phyloP scores from a whole-genome alignment of 2,888 invertebrate genomes.

The Nesidiocoris tenuis region DNA sequence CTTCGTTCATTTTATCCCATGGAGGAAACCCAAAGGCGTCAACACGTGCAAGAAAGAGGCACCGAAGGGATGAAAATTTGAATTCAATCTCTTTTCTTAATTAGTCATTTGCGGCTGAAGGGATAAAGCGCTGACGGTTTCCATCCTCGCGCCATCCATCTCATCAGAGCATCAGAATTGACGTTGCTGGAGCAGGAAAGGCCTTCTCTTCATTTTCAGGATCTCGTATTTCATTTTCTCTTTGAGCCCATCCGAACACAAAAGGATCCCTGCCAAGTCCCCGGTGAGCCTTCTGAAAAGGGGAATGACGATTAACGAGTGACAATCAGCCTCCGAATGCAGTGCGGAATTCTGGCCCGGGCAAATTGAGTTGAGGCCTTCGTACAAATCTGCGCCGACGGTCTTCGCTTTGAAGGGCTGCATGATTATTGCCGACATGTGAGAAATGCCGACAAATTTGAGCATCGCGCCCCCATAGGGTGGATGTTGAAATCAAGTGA shows the following conservation, averaged over 20 bases:
- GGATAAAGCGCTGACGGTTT: slow-evolving; percentile 14
- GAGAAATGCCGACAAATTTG: no score
- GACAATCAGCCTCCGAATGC: slow-evolving; percentile 9
- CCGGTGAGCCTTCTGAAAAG: neutral
- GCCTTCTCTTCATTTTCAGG: slow-evolving; percentile 20
- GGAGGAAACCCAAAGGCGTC: slow-evolving; percentile 24
- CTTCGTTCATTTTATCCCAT: slow-evolving; percentile 16
- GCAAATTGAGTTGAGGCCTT: neutral
- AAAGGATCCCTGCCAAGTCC: slow-evolving; percentile 8
- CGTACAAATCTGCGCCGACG: neutral
- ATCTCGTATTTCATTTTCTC: slow-evolving; percentile 35
- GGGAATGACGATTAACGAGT: slow-evolving; percentile 22
- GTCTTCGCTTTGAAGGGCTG: neutral
- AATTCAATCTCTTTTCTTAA: slow-evolving; percentile 49
- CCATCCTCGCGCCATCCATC: neutral
- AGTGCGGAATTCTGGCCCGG: neutral
- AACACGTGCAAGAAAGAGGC: slow-evolving; percentile 43
- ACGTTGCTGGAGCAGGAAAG: neutral
- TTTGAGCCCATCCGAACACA: slow-evolving; percentile 24
- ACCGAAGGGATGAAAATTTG: slow-evolving; percentile 42
- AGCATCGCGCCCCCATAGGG: no score
- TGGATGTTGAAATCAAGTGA: no score
- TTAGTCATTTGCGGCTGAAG: slow-evolving; percentile 48
- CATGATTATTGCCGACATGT: no score
- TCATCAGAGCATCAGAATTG: neutral